phyloP scores from a whole-genome alignment of 2,797 vertebrate species.

The Lithobates pipiens region DNA sequence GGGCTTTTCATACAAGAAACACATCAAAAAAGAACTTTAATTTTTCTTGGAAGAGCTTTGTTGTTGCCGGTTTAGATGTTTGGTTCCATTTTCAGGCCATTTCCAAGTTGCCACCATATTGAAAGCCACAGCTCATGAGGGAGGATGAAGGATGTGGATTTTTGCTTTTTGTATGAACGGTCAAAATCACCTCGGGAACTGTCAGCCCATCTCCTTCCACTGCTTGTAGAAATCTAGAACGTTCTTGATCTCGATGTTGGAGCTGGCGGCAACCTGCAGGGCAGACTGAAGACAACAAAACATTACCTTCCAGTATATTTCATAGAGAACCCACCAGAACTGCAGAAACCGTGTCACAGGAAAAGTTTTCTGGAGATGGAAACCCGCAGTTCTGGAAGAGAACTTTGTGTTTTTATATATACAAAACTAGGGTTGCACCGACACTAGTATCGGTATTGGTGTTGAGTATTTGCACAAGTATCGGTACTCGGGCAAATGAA shows the following conservation, averaged over 20 bases:
- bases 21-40: not conserved
- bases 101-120: slow-evolving; percentile 63
- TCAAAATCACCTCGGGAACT: slow-evolving; percentile 32
- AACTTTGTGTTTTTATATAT: no score
- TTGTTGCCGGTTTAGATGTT: slow-evolving; percentile 20
- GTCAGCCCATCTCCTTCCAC: slow-evolving; percentile 98
- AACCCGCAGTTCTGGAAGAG: no score
- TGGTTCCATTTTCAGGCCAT: slow-evolving; percentile 61
- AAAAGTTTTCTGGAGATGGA: no score
- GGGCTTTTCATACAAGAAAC: not conserved
- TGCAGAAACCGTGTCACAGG: no score
- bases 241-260: slow-evolving; percentile 93
- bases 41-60: slow-evolving; percentile 15
- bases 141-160: slow-evolving; percentile 64
- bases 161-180: not conserved
- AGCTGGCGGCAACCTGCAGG: slow-evolving; percentile 81
- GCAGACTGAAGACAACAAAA: slow-evolving; percentile 78
- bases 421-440: no score
- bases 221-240: slow-evolving; percentile 94
- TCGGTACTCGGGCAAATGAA: no score
- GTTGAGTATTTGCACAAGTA: no score
- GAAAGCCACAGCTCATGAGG: slow-evolving; percentile 65
- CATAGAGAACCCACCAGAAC: no score
- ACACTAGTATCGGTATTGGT: no score
- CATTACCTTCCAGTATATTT: not conserved